phyloP scores from a whole-genome alignment of 2,113 vertebrate genomes.

The Solenodon paradoxus region DNA sequence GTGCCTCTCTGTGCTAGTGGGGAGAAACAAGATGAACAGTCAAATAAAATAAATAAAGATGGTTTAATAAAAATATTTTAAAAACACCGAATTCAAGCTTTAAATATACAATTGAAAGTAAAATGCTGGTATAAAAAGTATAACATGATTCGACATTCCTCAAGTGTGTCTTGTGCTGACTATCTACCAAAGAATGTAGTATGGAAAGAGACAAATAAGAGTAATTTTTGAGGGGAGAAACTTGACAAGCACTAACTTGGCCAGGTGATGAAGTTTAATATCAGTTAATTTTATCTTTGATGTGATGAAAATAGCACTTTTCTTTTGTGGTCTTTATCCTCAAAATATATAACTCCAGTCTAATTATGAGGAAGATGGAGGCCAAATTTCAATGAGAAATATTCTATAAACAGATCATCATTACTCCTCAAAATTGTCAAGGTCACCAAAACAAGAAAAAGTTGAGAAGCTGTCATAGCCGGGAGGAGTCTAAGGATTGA shows the following conservation, averaged over 20 bases:
- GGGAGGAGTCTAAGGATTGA: background rate
- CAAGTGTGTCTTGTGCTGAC: background rate
- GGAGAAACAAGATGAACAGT: too few species aligned
- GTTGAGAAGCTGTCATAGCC: background rate
- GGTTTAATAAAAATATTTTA: too few species aligned
- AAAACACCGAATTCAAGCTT: too few species aligned
- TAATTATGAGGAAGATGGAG: background rate
- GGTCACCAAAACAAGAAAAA: background rate
- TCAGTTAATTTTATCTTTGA: background rate
- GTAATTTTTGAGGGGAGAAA: background rate
- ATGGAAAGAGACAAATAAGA: background rate
- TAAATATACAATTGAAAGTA: too few species aligned
- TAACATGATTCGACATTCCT: background rate
- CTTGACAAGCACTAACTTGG: background rate
- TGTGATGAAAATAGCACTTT: background rate
- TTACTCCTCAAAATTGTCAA: too few species aligned
- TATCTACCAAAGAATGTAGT: background rate
- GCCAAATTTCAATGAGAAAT: background rate
- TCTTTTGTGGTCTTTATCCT: background rate
- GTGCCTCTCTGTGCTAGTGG: too few species aligned
- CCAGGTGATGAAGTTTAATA: background rate
- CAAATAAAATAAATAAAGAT: too few species aligned
- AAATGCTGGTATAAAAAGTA: too few species aligned
- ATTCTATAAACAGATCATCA: background rate
- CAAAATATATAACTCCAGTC: background rate